phyloP scores from a whole-genome alignment of 2,888 invertebrate genomes.

The Diabrotica balteata region DNA sequence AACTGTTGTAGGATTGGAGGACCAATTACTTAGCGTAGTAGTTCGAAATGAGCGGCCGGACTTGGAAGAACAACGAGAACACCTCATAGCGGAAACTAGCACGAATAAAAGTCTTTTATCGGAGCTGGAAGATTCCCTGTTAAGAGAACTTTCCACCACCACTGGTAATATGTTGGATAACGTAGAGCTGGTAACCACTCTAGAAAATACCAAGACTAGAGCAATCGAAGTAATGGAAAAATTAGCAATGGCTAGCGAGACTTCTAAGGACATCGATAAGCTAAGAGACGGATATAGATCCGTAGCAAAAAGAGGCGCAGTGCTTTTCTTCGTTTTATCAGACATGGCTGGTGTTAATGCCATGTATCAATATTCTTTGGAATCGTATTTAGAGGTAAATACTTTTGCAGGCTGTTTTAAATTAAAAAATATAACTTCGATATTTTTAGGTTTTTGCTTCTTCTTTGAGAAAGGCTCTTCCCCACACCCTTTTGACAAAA shows the following conservation, averaged over 20 bases:
- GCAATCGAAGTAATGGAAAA: slow-evolving; percentile 84
- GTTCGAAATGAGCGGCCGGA: slow-evolving; percentile 87
- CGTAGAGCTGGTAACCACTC: slow-evolving; percentile 80
- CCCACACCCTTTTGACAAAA: slow-evolving; percentile 77
- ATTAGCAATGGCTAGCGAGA: slow-evolving; percentile 76
- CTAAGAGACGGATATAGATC: slow-evolving; percentile 85
- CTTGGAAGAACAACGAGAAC: slow-evolving; percentile 86
- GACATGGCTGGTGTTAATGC: slow-evolving; percentile 88
- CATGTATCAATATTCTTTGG: slow-evolving; percentile 93
- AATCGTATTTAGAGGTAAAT: slow-evolving; percentile 76
- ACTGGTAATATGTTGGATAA: slow-evolving; percentile 94
- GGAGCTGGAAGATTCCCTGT: slow-evolving; percentile 83
- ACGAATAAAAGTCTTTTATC: slow-evolving; percentile 85
- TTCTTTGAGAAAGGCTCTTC: slow-evolving; percentile 82
- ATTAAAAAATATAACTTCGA: no score
- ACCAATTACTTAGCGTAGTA: slow-evolving; percentile 88
- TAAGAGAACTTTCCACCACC: slow-evolving; percentile 84
- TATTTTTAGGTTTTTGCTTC: slow-evolving; percentile 69
- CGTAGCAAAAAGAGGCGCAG: slow-evolving; percentile 85
- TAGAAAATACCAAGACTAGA: slow-evolving; percentile 89
- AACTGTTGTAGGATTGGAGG: slow-evolving; percentile 73
- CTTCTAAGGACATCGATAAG: slow-evolving; percentile 81
- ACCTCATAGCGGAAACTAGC: slow-evolving; percentile 82
- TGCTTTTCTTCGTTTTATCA: slow-evolving; percentile 87
- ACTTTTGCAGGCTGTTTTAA: no score